These are phyloP conservation scores for Trogon melanurus DNA, from an alignment of 2,113 vertebrate species.

Conservation along the genomic window DNA sequence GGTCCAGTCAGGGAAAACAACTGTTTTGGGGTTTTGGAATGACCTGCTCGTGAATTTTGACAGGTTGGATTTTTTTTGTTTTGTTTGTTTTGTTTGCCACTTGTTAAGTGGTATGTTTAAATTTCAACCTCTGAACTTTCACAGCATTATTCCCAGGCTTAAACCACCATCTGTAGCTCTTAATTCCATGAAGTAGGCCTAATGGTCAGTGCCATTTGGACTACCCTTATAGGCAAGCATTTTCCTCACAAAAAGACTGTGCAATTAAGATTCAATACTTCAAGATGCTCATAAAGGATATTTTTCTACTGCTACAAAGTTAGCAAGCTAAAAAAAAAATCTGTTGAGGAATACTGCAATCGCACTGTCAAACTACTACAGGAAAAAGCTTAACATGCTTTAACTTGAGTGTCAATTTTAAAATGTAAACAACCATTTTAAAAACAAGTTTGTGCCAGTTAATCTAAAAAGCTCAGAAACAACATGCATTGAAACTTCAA, in stretches of 20 bases:
- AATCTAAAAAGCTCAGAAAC: conserved; percentile 55
- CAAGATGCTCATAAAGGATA: neutral
- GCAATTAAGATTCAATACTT: neutral
- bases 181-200: conserved; percentile 44
- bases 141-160: neutral
- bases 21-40: neutral
- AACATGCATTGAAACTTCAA: conserved; percentile 54
- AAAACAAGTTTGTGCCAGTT: conserved; percentile 46
- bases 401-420: conserved; percentile 21
- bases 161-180: conserved; percentile 15
- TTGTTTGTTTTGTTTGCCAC: neutral
- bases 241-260: neutral
- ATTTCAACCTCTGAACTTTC: neutral
- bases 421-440: conserved; percentile 51
- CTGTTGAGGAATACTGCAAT: neutral
- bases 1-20: neutral
- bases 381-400: conserved; percentile 65
- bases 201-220: conserved; percentile 18
- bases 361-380: conserved; percentile 13
- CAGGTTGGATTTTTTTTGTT: neutral
- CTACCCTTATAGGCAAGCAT: conserved; percentile 26
- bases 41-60: neutral
- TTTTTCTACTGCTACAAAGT: conserved; percentile 15
- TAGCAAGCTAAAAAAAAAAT: neutral
- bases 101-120: neutral